Conservation (phyloP, 1,140 invertebrate species). For the Acromyrmex echinatior region DNA sequence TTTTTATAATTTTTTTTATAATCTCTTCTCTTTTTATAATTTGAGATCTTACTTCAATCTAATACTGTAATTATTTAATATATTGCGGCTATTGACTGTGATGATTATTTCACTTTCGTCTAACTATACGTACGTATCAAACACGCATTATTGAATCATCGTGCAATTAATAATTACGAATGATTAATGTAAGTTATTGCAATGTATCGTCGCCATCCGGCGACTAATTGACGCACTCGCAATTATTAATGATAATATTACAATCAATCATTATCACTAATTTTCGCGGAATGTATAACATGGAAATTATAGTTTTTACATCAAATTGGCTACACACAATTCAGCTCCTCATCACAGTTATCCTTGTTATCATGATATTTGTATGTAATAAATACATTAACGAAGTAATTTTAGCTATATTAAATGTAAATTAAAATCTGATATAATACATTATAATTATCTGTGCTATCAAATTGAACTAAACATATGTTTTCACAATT, state of each 20-base stretch:
- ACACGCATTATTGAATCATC: constrained; percentile 52
- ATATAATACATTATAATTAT: background rate
- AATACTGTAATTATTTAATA: background rate
- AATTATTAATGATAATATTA: constrained; percentile 60
- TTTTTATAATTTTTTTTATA: background rate
- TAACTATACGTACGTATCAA: constrained; percentile 24
- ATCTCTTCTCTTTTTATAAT: background rate
- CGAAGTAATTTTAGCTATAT: constrained; percentile 40
- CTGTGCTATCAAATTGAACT: background rate
- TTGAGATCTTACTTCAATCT: background rate
- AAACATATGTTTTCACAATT: background rate
- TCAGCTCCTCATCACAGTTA: background rate
- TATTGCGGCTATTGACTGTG: background rate
- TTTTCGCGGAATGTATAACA: constrained; percentile 36
- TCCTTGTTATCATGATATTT: constrained; percentile 21
- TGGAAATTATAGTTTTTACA: constrained; percentile 42
- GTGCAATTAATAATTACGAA: constrained; percentile 58
- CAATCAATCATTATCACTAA: constrained; percentile 59
- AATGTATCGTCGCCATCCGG: constrained; percentile 33
- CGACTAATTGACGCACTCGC: constrained; percentile 53
- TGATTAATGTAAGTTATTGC: constrained; percentile 62
- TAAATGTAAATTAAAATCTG: constrained; percentile 20
- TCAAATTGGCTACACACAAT: constrained; percentile 21
- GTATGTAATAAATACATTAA: constrained; percentile 35
- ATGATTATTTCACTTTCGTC: constrained; percentile 53